A percentile compares a stretch with the other conserved stretches of the same genome.
Conservation (phyloP, 1,140 invertebrate genomes). For the Drosophila murphyi region DNA sequence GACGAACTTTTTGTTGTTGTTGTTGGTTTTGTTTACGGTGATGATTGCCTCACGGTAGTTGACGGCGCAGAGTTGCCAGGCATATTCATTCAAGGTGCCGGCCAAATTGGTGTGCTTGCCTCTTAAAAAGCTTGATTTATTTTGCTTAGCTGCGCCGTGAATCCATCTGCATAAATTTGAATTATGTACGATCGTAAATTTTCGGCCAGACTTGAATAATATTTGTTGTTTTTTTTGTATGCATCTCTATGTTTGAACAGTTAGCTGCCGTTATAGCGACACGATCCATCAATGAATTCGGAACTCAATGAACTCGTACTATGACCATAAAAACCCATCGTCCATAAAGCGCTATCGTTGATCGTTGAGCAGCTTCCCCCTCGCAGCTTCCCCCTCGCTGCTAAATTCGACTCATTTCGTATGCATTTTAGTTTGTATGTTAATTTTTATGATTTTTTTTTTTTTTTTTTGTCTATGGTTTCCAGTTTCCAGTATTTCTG, state of each 20-base stretch:
- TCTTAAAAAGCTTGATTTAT: slow-evolving; percentile 48
- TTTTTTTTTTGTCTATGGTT: slow-evolving; percentile 41
- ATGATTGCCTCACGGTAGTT: slow-evolving; percentile 26
- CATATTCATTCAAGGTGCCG: slow-evolving; percentile 36
- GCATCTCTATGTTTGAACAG: slow-evolving; percentile 41
- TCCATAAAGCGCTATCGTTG: slow-evolving; percentile 22
- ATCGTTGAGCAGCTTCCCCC: slow-evolving; percentile 10
- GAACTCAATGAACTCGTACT: slow-evolving; percentile 66
- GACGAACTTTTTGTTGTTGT: slow-evolving; percentile 25
- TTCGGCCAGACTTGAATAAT: slow-evolving; percentile 3
- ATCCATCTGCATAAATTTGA: slow-evolving; percentile 57
- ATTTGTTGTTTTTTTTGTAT: slow-evolving; percentile 1
- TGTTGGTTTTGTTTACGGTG: background rate
- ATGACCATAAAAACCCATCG: slow-evolving; percentile 37
- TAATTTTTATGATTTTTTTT: slow-evolving; percentile 56
- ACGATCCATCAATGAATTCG: slow-evolving; percentile 77
- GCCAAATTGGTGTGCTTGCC: slow-evolving; percentile 22
- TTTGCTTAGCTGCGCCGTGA: slow-evolving; percentile 29
- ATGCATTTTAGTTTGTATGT: slow-evolving; percentile 74
- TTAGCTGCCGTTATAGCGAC: slow-evolving; percentile 56
- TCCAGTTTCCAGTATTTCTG: slow-evolving; percentile 48
- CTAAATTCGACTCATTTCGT: slow-evolving; percentile 56
- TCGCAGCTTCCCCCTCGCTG: background rate
- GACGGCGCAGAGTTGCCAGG: slow-evolving; percentile 28
- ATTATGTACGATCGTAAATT: slow-evolving; percentile 52